Evolutionary conservation across 2,888 invertebrate species (phyloP).

Genomic region (Drosophila birchii): DNA sequence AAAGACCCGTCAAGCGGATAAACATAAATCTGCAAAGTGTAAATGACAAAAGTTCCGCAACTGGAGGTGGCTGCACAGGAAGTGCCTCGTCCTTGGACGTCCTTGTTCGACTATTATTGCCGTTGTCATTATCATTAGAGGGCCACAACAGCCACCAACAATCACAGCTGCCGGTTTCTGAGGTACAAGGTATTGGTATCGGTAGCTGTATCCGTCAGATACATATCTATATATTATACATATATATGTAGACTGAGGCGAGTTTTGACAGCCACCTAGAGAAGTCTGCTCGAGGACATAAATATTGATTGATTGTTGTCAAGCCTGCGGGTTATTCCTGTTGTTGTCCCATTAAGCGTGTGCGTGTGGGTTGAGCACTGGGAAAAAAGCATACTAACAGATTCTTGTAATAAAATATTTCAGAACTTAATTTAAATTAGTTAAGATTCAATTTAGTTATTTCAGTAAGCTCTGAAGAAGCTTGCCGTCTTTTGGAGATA

Average conservation of each 20-base stretch:
- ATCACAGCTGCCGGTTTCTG: conserved; percentile 57
- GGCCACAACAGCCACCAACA: conserved; percentile 48
- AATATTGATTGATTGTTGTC: conserved; percentile 81
- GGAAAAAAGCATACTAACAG: neutral
- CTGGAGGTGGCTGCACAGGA: conserved; percentile 18
- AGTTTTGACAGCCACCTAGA: conserved; percentile 56
- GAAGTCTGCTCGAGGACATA: conserved; percentile 70
- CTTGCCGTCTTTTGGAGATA: neutral
- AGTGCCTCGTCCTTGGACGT: conserved; percentile 34
- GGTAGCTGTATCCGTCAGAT: conserved; percentile 20
- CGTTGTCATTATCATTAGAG: conserved; percentile 78
- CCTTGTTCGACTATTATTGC: conserved; percentile 69
- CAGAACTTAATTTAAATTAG: too few species aligned
- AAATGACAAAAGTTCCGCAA: conserved; percentile 66
- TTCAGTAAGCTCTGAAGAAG: neutral
- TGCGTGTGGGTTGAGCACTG: conserved; percentile 7
- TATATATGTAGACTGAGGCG: conserved; percentile 13
- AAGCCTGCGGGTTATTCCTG: conserved; percentile 54
- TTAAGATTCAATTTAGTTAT: too few species aligned
- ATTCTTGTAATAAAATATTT: neutral
- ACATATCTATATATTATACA: conserved; percentile 5
- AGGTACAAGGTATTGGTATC: conserved; percentile 22
- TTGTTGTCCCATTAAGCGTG: conserved; percentile 17
- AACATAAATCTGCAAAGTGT: conserved; percentile 74
- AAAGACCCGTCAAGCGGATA: conserved; percentile 64